phyloP scores from a whole-genome alignment of 2,797 vertebrate genomes.

The Kryptopterus vitreolus region DNA sequence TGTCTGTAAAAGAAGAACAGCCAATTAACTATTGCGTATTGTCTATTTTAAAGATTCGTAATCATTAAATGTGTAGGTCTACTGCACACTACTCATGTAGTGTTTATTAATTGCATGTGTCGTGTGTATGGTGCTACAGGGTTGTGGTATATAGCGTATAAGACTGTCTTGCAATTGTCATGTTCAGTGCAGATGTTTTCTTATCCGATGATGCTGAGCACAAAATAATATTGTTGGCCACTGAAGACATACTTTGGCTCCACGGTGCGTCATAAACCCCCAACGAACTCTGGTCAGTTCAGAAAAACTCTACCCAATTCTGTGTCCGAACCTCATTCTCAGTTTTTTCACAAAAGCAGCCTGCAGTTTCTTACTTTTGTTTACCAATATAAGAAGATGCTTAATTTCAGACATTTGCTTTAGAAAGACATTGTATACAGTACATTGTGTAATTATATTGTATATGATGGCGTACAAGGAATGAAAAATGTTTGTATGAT shows the following conservation, averaged over 20 bases:
- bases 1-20: background rate
- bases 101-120: background rate
- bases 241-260: slow-evolving; percentile 10
- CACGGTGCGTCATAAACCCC: background rate
- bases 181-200: slow-evolving; percentile 9
- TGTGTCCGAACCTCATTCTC: background rate
- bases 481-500: slow-evolving; percentile 8
- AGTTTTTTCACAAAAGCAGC: background rate
- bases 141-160: background rate
- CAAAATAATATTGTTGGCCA: slow-evolving; percentile 13
- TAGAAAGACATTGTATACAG: slow-evolving; percentile 39
- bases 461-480: background rate
- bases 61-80: background rate
- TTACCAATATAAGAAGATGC: slow-evolving; percentile 54
- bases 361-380: slow-evolving; percentile 43
- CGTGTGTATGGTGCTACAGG: background rate
- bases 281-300: background rate
- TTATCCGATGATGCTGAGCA: background rate
- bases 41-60: slow-evolving; percentile 10
- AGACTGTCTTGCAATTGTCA: slow-evolving; percentile 16
- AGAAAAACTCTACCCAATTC: background rate
- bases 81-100: background rate
- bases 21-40: background rate
- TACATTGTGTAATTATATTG: background rate
- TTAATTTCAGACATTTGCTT: slow-evolving; percentile 63